Evolutionary conservation across 2,113 vertebrate species (phyloP).

Genomic region (Prinia subflava): DNA sequence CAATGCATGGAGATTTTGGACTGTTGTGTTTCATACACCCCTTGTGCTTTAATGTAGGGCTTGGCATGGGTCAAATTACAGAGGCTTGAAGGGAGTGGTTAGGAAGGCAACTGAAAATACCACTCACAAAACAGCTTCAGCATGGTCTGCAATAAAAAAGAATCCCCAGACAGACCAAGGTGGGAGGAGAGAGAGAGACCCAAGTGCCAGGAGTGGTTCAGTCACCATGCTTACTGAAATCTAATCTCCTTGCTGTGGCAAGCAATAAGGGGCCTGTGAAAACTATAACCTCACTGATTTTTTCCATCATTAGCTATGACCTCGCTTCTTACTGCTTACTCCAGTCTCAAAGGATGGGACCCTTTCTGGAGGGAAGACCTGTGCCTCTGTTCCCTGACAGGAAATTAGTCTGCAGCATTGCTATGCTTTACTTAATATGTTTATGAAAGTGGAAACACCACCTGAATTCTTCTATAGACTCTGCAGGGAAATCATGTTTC

Average conservation of each 20-base stretch:
- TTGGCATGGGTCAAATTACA: background rate
- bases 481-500: constrained; percentile 43
- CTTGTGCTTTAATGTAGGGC: background rate
- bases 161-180: background rate
- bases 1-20: background rate
- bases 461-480: background rate
- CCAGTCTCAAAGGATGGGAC: background rate
- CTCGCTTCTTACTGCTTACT: background rate
- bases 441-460: constrained; percentile 2
- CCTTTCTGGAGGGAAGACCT: background rate
- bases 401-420: background rate
- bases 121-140: background rate
- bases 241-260: background rate
- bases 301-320: constrained; percentile 38
- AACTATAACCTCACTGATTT: constrained; percentile 12
- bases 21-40: background rate
- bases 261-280: constrained; percentile 7
- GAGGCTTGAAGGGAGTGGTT: background rate
- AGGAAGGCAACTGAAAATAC: background rate
- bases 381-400: background rate
- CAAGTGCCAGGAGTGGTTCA: constrained; percentile 8
- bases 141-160: background rate
- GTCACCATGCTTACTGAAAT: constrained; percentile 3
- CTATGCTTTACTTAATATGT: background rate
- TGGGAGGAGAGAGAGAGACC: background rate